A percentile compares a stretch with the other conserved stretches of the same genome.
Conservation (phyloP, 2,113 vertebrate genomes). For the Psittacus erithacus region DNA sequence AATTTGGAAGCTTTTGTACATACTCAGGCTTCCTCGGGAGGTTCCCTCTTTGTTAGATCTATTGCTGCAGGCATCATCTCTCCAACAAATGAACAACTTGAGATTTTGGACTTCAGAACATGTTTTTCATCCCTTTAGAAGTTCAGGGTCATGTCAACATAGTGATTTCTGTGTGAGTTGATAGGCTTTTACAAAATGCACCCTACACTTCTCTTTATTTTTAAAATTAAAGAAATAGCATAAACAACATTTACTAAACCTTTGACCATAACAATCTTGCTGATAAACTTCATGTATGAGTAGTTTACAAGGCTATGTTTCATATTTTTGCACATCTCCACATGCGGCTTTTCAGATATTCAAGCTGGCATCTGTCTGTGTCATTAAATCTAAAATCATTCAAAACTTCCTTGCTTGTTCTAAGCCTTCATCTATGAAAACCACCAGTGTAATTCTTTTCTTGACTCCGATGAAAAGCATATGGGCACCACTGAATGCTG, state of each 20-base stretch:
- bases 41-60: background rate
- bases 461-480: constrained; percentile 57
- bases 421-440: constrained; percentile 28
- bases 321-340: background rate
- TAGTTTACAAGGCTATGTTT: background rate
- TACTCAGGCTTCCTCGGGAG: background rate
- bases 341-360: background rate
- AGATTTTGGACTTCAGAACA: background rate
- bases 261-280: background rate
- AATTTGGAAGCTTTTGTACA: constrained; percentile 3
- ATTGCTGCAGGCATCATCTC: background rate
- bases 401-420: constrained; percentile 4
- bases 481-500: background rate
- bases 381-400: constrained; percentile 24
- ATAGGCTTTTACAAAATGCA: background rate
- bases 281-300: background rate
- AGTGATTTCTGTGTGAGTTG: background rate
- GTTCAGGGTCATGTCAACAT: background rate
- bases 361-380: background rate
- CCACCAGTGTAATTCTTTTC: constrained; percentile 1
- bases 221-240: background rate
- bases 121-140: background rate
- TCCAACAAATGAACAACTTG: background rate
- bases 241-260: background rate
- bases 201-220: background rate